A percentile compares a stretch with the other conserved stretches of the same genome.
phyloP scores from a whole-genome alignment of 2,888 invertebrate species.

The Metellina segmentata region DNA sequence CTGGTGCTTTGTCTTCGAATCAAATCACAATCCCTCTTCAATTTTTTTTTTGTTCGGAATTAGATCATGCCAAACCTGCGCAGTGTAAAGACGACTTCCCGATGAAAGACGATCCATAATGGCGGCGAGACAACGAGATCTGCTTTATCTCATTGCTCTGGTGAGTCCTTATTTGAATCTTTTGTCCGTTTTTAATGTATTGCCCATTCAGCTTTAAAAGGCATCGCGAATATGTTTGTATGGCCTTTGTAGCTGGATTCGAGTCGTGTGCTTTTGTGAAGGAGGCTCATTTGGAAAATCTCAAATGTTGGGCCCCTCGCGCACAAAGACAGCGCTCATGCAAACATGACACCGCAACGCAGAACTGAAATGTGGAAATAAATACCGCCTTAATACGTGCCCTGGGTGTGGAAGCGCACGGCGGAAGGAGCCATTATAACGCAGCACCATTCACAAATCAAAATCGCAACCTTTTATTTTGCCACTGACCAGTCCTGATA shows the following conservation, averaged over 20 bases:
- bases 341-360: conserved; percentile 26
- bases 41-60: neutral
- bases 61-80: neutral
- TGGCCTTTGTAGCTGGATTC: conserved; percentile 25
- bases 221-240: conserved; percentile 40
- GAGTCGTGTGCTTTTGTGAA: neutral
- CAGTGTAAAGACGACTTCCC: neutral
- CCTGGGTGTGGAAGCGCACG: conserved; percentile 49
- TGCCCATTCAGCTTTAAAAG: conserved; percentile 55
- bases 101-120: neutral
- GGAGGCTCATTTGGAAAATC: conserved; percentile 29
- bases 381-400: conserved; percentile 75
- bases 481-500: neutral
- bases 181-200: conserved; percentile 47
- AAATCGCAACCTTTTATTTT: conserved; percentile 43
- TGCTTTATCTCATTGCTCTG: conserved; percentile 24
- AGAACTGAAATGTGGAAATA: conserved; percentile 62
- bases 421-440: conserved; percentile 69
- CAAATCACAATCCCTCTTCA: no score
- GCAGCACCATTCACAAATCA: conserved; percentile 56
- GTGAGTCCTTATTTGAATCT: conserved; percentile 32
- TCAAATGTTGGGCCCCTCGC: conserved; percentile 61
- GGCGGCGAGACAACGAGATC: no score
- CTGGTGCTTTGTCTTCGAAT: no score
- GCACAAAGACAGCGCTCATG: conserved; percentile 63